Base-by-base conservation (phyloP, 2,888 invertebrate species). In the Tanytarsus gracilentus region DNA sequence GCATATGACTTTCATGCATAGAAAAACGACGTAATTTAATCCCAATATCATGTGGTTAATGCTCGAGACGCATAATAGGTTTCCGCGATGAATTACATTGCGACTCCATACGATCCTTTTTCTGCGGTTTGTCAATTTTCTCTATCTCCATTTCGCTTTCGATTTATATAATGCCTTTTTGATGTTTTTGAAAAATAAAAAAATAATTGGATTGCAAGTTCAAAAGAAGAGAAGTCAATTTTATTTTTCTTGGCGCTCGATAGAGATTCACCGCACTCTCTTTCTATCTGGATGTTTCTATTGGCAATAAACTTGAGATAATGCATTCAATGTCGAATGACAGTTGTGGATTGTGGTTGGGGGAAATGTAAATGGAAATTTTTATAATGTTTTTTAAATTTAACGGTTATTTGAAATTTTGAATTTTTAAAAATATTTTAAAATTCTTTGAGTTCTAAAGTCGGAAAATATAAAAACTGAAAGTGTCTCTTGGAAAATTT, bases 1-100 rank as follows among this genome's bases (percentile, higher is more conserved):
- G 50, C 50, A 50, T 36, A 36, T 14, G 36, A 16, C n/a, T n/a
- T n/a, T 14, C 36, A 36, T 50, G 50, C 23, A 50, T 26, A 23
- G 27, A 52, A n/a, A n/a, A n/a, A n/a, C n/a, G n/a, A n/a, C n/a
- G 52, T 52, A 52, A 52, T 53, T 53, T 5, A 53, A 53, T 53
- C 33, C 44, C n/a, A 30, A 36, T 53, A 53, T 36, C 53, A 53
- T 53, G 53, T 27, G 53, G 53, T 53, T 53, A 33, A 33, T 14
- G 11, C 5, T 3, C 36, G 33, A 30, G 53, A 53, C 53, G 51
- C 36, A 53, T 33, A 36, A 23, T 53, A 53, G 30, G 53, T 53
- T 53, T 53, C 53, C 33, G 23, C 36, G 25, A 23, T 44, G 9
- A 44, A 44, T 21, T 44, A 44, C 44, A 44, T 44, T 11, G 4